Evolutionary conservation across 2,113 vertebrate species (phyloP), one percentile per base, ranked within the genome.

Genomic region (Oceanodroma tethys): DNA sequence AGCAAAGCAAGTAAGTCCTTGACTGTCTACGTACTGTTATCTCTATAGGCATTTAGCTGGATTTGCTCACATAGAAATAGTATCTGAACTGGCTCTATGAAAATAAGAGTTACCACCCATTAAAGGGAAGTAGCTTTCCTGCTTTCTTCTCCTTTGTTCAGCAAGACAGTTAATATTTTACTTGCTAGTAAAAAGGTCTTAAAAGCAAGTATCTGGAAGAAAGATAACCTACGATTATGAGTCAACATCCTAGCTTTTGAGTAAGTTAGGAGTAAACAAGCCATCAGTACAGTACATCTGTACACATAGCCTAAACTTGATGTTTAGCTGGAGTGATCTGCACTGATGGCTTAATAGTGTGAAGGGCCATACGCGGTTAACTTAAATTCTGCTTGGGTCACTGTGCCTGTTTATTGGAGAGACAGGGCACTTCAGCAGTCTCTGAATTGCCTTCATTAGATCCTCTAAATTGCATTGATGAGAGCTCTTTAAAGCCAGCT

Each of bases 111-210:
- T 91, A 23, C 7, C 4, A 29, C 7, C 7, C 8, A 10, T 62
- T 82, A 62, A 76, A 48, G 7, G 14, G 30, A 58, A 76, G 17
- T 65, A 5, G 62, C 55, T 86, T 92, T 85, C 26, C 62, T 76
- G 30, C 22, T 88, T 88, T 53, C 17, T 79, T 90, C 11, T 95
- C 30, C 43, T 82, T 76, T 70, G 25, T 18, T 70, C 38, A 88
- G 42, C 38, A 76, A 55, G 32, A 34, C 42, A 63, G 71, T 95
- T 96, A 94, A 82, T 92, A 63, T 63, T 93, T 88, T 86, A 90
- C 45, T 80, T 75, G 15, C 32, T 80, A 78, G 29, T 73, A 48
- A 66, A 72, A 76, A 65, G 8, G 19, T 45, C 52, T 81, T 59
- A 84, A 83, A 78, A 83, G 8, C 32, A 88, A 90, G 67, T 62